Base-by-base conservation (phyloP, 2,888 invertebrate genomes). In the Branchellion lobata region DNA sequence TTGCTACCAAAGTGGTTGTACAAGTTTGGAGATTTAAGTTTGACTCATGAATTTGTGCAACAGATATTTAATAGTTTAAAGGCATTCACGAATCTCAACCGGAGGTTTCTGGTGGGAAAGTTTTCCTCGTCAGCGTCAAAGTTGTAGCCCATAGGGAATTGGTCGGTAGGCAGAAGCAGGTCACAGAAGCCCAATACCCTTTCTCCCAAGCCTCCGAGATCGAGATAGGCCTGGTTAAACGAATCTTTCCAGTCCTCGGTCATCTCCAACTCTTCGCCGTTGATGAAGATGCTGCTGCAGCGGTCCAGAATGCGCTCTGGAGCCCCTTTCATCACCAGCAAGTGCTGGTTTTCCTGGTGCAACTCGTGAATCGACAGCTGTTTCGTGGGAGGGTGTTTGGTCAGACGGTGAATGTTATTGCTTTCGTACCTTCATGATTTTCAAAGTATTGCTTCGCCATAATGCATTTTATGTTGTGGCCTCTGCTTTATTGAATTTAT, bases 171-270 rank as follows among this genome's bases (percentile, higher is more conserved):
- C 85, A 99, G 90, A 87, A 92, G 91, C 83, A 91, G 91, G 89
- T 99, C 98, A 89, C 98, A 98, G 91, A 99, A 95, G n/a, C 93
- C 90, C 75, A 94, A 89, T 0, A 95, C 94, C 81, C 94, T 90
- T 87, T 95, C 94, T 33, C 95, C 95, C 87, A 93, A 91, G 83
- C 92, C 92, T 79, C 94, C 94, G 79, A 95, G 87, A 86, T 92
- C 92, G 78, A 92, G 90, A 86, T 94, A 93, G 5, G 96, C 77
- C 27, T 57, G 93, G 89, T 96, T 95, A 91, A 96, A 97, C 0
- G 94, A 93, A 85, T 94, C 94, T 87, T 94, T 94, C 94, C 95
- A 94, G 87, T 94, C 93, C 85, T 96, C 95, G 86, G 95, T 94
- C 85, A 96, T 89, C 14, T 91, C 90, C 89, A 93, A 93, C 86